Evolutionary conservation across 2,888 invertebrate genomes (phyloP), one percentile per base, ranked within the genome.

Genomic region (Argynnis bischoffii): DNA sequence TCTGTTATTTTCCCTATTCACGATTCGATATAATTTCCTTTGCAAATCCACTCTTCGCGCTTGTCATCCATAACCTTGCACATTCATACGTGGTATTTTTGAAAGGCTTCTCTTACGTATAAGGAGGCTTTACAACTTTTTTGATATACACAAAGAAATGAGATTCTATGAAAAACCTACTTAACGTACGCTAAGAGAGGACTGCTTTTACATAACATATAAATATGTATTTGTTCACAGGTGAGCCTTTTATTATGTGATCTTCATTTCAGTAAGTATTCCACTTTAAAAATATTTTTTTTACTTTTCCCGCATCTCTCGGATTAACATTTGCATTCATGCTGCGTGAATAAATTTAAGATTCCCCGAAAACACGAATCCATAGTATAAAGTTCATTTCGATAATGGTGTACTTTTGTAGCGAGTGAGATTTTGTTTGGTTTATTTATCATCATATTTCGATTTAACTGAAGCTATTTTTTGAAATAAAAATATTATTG

Each of bases 41-140:
- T 64, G 11, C 63, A 67, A 71, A 69, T 65, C 53, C 65, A 61
- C 71, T 69, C 61, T 65, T 63, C 64, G 63, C 67, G 69, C 71
- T 64, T 68, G 67, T 71, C 69, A 67, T 56, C 64, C 66, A 64
- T 57, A 69, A 61, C 65, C 64, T 46, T 64, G 66, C 54, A 56
- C 72, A 64, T 69, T 63, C 63, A 63, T 63, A 54, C 50, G 55
- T 57, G 64, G 65, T 60, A 79, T 76, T 79, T 77, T 77, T 82
- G 78, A 86, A 84, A 84, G 84, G 75, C 81, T 69, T 69, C 77
- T 77, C 82, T 81, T 78, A 79, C 75, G 79, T 84, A 82, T 79
- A 80, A 78, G 76, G 75, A 75, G 77, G 81, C 80, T 82, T 80
- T 79, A 80, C 78, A 85, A 81, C 76, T 80, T 81, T 82, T 80